Conservation (phyloP, 2,797 vertebrate genomes). For the Malacoraja senta region DNA sequence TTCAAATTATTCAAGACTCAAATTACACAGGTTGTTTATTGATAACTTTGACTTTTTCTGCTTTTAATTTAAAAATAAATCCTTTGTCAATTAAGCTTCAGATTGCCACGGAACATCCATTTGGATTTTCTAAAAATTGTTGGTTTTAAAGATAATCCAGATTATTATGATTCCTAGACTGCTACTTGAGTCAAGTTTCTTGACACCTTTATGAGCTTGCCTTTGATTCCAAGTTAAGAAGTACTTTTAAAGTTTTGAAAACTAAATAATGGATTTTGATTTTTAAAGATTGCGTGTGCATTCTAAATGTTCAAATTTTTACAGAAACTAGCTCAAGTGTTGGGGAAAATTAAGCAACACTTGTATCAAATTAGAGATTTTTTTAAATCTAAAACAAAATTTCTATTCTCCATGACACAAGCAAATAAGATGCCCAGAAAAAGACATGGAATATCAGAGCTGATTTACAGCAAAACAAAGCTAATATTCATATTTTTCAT, state of each 20-base stretch:
- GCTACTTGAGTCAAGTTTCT: background rate
- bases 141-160: background rate
- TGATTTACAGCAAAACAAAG: background rate
- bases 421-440: background rate
- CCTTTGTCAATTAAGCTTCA: background rate
- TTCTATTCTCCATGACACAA: background rate
- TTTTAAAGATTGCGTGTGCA: background rate
- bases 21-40: background rate
- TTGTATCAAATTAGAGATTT: background rate
- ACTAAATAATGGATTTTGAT: background rate
- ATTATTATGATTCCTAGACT: background rate
- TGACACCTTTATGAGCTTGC: background rate
- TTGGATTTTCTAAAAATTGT: background rate
- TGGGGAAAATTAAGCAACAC: background rate
- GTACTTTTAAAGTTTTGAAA: background rate
- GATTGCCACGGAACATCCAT: background rate
- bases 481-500: background rate
- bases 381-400: background rate
- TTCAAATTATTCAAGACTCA: background rate
- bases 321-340: background rate
- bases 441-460: background rate
- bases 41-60: background rate
- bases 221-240: background rate
- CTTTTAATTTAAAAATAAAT: background rate
- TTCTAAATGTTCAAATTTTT: background rate